These are phyloP conservation scores for Gadopsis bispinosus DNA, from an alignment of 2,797 vertebrate genomes.

Conservation along the genomic window DNA sequence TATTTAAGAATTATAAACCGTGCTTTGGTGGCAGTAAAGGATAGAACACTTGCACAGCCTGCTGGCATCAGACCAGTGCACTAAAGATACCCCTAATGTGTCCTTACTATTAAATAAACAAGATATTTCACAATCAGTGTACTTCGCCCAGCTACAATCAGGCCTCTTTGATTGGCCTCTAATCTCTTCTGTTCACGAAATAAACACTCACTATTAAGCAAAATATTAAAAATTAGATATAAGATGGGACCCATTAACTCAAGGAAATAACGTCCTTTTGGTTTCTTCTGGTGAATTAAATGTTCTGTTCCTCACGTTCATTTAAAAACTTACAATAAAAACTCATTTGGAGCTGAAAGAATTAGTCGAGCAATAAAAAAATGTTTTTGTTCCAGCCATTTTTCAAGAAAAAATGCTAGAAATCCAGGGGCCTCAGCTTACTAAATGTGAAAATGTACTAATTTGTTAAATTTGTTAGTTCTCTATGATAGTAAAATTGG, in stretches of 20 bases:
- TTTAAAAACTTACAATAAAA: not conserved
- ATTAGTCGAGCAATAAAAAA: not conserved
- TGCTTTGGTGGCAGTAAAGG: not conserved
- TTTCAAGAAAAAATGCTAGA: not conserved
- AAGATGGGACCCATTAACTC: slow-evolving; percentile 4
- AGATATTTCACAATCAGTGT: slow-evolving; percentile 30
- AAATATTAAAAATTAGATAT: slow-evolving; percentile 3
- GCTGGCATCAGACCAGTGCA: slow-evolving; percentile 42
- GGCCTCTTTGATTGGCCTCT: slow-evolving; percentile 8
- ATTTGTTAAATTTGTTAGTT: not conserved
- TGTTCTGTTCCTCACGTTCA: not conserved
- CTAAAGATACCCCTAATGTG: slow-evolving; percentile 68
- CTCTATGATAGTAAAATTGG: not conserved
- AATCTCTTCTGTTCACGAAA: not conserved
- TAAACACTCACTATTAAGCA: slow-evolving; percentile 1
- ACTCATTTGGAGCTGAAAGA: not conserved
- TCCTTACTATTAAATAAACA: slow-evolving; percentile 49
- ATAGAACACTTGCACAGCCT: not conserved
- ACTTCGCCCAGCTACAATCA: slow-evolving; percentile 18
- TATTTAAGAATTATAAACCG: slow-evolving; percentile 7
- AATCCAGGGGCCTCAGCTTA: not conserved
- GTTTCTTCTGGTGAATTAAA: not conserved
- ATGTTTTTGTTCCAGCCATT: not conserved
- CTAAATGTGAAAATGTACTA: not conserved
- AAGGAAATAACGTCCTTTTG: not conserved